Percentiles rank a stretch among this genome's conserved stretches.
Evolutionary conservation across 2,113 vertebrate species (phyloP).

Genomic region (Chitala chitala): DNA sequence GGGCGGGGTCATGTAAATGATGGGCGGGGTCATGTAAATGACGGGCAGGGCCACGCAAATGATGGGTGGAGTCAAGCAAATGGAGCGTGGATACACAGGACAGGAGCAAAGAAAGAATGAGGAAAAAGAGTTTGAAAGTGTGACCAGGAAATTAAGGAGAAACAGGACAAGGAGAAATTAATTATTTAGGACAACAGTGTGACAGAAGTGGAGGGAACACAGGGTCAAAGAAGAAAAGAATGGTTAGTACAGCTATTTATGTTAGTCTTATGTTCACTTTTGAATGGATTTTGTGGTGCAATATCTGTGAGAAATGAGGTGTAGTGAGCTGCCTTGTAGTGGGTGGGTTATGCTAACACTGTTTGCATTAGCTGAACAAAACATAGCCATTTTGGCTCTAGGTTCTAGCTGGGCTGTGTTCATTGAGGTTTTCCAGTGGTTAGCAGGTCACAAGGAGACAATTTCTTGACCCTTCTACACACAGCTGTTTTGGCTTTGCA

Average conservation of each 20-base stretch:
- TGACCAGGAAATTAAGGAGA: neutral
- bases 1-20: constrained; percentile 27
- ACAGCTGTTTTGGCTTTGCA: constrained; percentile 48
- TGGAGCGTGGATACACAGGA: too few relatives aligned
- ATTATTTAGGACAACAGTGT: constrained; percentile 19
- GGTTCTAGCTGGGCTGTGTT: constrained; percentile 39
- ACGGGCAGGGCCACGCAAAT: constrained; percentile 28
- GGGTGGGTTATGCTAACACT: neutral
- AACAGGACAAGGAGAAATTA: neutral
- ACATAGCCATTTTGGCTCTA: constrained; percentile 24
- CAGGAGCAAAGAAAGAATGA: constrained; percentile 11
- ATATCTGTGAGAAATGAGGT: neutral
- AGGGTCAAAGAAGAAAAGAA: constrained; percentile 46
- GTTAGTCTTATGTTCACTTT: neutral
- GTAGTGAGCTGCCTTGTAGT: neutral
- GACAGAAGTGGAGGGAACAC: constrained; percentile 26
- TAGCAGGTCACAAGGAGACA: constrained; percentile 34
- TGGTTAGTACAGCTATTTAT: constrained; percentile 36
- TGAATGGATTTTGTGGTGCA: neutral
- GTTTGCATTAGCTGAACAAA: neutral
- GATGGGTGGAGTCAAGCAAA: constrained; percentile 25
- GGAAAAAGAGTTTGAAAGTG: constrained; percentile 27
- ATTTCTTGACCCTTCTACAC: constrained; percentile 46
- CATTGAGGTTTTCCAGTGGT: constrained; percentile 37
- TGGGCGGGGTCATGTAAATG: constrained; percentile 27